These are phyloP conservation scores for Agriopis marginaria DNA, from an alignment of 2,888 invertebrate genomes.

Conservation along the genomic window DNA sequence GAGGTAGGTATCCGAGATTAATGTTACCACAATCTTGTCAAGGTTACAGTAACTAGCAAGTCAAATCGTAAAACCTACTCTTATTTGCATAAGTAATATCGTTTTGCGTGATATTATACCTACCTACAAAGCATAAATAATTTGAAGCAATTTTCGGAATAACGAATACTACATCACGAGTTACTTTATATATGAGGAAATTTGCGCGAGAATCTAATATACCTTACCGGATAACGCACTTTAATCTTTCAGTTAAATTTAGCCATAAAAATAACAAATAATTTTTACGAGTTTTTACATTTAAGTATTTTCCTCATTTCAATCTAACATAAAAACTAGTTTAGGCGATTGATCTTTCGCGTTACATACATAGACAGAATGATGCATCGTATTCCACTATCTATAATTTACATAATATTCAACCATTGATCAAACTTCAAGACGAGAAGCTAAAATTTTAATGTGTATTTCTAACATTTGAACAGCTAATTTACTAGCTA, in stretches of 20 bases:
- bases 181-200: conserved; percentile 27
- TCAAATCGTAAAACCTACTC: conserved; percentile 24
- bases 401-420: conserved; percentile 44
- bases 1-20: conserved; percentile 27
- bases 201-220: conserved; percentile 4
- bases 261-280: background rate
- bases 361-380: conserved; percentile 33
- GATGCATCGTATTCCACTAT: conserved; percentile 37
- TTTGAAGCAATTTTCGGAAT: conserved; percentile 18
- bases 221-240: background rate
- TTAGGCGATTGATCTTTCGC: conserved; percentile 38
- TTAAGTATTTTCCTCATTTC: conserved; percentile 31
- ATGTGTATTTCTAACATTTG: conserved; percentile 33
- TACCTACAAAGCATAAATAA: background rate
- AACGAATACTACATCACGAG: conserved; percentile 8
- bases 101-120: conserved; percentile 26
- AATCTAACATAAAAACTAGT: conserved; percentile 18
- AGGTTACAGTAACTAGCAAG: conserved; percentile 38
- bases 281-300: background rate
- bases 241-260: background rate
- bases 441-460: conserved; percentile 35
- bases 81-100: conserved; percentile 29
- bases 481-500: conserved; percentile 30
- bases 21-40: conserved; percentile 31
- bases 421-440: conserved; percentile 44